Evolutionary conservation across 2,888 invertebrate genomes (phyloP), one percentile per base, ranked within the genome.

Genomic region (Sesia apiformis): DNA sequence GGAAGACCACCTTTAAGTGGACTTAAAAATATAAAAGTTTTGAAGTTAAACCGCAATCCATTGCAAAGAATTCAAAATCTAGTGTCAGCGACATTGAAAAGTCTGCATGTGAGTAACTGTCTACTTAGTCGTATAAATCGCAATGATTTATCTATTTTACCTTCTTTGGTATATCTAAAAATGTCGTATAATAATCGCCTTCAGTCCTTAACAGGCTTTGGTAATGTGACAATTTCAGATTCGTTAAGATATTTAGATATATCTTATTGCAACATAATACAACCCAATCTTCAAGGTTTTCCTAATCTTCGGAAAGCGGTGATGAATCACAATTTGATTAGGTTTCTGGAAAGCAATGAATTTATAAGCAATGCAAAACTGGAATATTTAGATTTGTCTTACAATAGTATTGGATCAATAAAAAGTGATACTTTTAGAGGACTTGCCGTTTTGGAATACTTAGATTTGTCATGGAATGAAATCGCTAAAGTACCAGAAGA

Each of bases 381-480:
- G 50, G 90, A 91, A 65, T 76, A 88, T 55, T 70, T 95, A 8
- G 93, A 93, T 71, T 72, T 95, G 46, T 93, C 94, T 0, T 87
- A 90, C 50, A 95, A 95, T 74, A 91, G 91, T 23, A 90, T 95
- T 49, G 91, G 90, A 5, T 83, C 81, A 0, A 69, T 95, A 39
- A 91, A 91, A 61, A 74, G 78, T 54, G 91, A 91, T 59, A 91
- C 93, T 0, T 95, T 95, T 71, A 79, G 80, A 52, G 91, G 90
- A 6, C 69, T 95, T 3, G 78, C 77, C 58, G 81, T 90, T 59
- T 71, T 95, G 4, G 91, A 91, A 63, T 75, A 84, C 58, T 78
- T 95, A 53, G 94, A 95, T 75, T 76, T 95, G 59, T 94, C 95
- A 0, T 91, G 90, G 75, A 95, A 95, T 74, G 92, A 92, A 73